Percentiles rank a stretch among this genome's conserved stretches.
Evolutionary conservation across 2,113 vertebrate genomes (phyloP).

Genomic region (Collichthys lucidus): DNA sequence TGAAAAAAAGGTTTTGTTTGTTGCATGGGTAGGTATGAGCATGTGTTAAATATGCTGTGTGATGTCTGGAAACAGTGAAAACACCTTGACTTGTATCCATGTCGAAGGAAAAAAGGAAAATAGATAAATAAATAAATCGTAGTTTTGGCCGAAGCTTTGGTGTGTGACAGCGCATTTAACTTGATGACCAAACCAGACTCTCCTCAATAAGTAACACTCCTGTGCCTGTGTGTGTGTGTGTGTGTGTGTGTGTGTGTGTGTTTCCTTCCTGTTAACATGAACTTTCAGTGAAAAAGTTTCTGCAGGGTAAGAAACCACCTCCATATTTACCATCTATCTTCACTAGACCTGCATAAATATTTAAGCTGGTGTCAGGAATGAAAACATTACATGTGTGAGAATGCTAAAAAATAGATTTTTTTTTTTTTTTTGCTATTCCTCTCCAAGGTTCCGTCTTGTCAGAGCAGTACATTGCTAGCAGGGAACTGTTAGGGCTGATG

Average conservation of each 20-base stretch:
- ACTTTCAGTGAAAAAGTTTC: background rate
- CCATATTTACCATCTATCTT: background rate
- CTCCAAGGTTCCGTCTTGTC: background rate
- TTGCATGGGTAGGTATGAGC: background rate
- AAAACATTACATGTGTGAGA: background rate
- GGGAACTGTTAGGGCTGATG: background rate
- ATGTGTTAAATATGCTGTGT: background rate
- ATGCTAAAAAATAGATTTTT: background rate
- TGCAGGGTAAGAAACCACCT: background rate
- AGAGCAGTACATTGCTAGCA: no score
- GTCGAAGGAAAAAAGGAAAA: background rate
- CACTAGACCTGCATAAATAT: background rate
- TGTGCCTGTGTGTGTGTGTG: background rate
- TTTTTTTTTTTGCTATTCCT: background rate
- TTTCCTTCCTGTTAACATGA: background rate
- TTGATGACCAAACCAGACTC: background rate
- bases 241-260: background rate
- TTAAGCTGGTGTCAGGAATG: background rate
- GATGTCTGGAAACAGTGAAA: background rate
- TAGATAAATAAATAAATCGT: no score
- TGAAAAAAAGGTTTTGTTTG: conserved; percentile 7
- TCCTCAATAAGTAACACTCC: background rate
- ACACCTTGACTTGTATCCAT: background rate
- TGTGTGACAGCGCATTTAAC: background rate
- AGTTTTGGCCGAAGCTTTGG: background rate